Evolutionary conservation across 2,797 vertebrate species (phyloP), one percentile per base, ranked within the genome.

Genomic region (Chrysocyon brachyurus): DNA sequence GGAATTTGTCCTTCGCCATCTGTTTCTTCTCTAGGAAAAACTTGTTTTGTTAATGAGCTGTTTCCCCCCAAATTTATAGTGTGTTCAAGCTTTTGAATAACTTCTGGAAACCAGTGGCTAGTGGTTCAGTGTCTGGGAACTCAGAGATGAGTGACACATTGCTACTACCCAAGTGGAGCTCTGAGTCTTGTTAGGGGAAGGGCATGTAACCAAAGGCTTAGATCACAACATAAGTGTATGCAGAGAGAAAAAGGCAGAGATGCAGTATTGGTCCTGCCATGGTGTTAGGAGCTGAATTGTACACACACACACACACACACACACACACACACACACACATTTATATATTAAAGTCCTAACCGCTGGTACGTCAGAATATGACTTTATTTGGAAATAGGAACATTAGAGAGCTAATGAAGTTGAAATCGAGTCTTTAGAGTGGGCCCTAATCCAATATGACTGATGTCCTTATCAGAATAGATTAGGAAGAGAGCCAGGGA

Each of bases 21-120:
- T 79, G 70, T 88, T 91, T 88, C 87, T 66, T 21, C 31, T 94
- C 57, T 84, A 59, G 56, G 78, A 91, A 78, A 87, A 88, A 31
- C n/a, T 49, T 72, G 26, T 94, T 87, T 46, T 57, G n/a, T 59
- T 79, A 91, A 84, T 77, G 16, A 91, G 21, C 5, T 61, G 1
- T 85, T 91, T 95, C 3, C 36, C 36, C 46, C 9, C 0, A 31
- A 52, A 94, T 79, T 95, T 72, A 88, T 15, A 93, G 21, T 73
- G 70, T 91, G 12, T 87, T 91, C 46, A 33, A 64, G 33, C 5
- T 93, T 87, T 90, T 88, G 72, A 72, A 52, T 83, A 78, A 78
- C 31, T 77, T 91, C 49, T 40, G n/a, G 68, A 84, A 93, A 49
- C 19, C 70, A 52, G 68, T 6, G 7, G 12, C 28, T 64, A 28